Evolutionary conservation across 1,140 invertebrate genomes (phyloP), one percentile per base, ranked within the genome.

Genomic region (Drosophila tropicalis): DNA sequence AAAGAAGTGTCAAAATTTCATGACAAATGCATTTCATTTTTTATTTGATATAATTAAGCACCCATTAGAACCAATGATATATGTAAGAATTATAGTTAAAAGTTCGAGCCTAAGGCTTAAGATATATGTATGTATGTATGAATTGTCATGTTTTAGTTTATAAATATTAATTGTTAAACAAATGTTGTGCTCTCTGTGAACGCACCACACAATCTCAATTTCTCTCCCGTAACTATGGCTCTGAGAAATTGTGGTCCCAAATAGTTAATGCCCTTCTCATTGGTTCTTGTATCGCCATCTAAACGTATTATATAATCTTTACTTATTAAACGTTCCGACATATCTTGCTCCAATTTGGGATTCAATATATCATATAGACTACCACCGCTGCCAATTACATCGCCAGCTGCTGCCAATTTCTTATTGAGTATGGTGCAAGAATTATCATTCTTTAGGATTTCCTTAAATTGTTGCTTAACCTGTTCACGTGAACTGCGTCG

Each of bases 141-240:
- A 32, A 29, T 13, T 29, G 22, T 29, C 22, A 29, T 7, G 7
- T 13, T n/a, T 57, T 57, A 57, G 13, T 25, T 19, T 7, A 34
- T 61, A 36, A 6, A n/a, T 39, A 47, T 40, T 12, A n/a, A 17
- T 25, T 1, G 13, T 64, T 79, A 36, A 47, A 91, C 68, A 72
- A 92, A 91, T 9, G 84, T 84, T 4, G 91, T 92, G 54, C 90
- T 91, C 29, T 92, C 90, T 0, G 91, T 91, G 47, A 92, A 92
- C 2, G 91, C 91, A 1, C 91, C 91, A 67, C 91, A 92, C 0
- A 92, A 68, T 41, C 91, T 75, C 15, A 92, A 57, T 19, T 91
- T 85, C 12, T 92, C 82, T 7, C 81, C 87, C 0, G 78, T 87
- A 0, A 92, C 75, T 64, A 92, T 91, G 0, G 87, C 91, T 15